phyloP scores from a whole-genome alignment of 2,113 vertebrate species.

The Anguilla japonica region DNA sequence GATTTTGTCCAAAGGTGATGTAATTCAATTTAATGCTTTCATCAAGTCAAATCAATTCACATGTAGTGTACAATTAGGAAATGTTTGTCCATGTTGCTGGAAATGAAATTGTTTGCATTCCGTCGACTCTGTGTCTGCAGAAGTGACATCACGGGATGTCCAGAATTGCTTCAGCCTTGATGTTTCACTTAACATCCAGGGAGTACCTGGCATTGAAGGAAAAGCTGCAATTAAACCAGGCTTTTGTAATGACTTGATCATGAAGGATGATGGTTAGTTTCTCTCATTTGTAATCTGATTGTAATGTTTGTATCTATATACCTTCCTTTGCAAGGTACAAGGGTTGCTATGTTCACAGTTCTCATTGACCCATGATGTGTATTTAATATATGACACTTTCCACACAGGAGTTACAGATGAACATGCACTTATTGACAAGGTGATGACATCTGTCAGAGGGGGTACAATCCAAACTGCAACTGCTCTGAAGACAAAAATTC shows the following conservation, averaged over 20 bases:
- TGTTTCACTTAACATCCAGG: accelerated
- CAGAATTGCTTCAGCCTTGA: slow-evolving; percentile 71
- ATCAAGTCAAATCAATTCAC: background rate
- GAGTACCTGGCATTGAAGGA: accelerated
- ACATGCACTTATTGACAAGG: slow-evolving; percentile 70
- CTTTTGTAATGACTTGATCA: slow-evolving; percentile 39
- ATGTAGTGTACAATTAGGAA: background rate
- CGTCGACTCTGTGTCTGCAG: slow-evolving; percentile 60
- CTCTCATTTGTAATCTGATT: background rate
- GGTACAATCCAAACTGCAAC: slow-evolving; percentile 65
- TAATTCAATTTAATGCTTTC: background rate
- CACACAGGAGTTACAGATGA: background rate
- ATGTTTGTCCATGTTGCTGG: background rate
- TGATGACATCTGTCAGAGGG: slow-evolving; percentile 78
- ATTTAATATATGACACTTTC: background rate
- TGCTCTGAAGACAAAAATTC: slow-evolving; percentile 71
- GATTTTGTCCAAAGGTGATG: background rate
- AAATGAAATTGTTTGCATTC: background rate
- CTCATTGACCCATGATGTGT: background rate
- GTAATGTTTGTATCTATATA: background rate
- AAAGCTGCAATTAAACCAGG: accelerated
- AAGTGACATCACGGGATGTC: slow-evolving; percentile 60
- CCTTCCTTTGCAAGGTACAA: background rate
- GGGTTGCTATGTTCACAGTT: background rate
- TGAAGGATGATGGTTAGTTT: slow-evolving; percentile 49